Evolutionary conservation across 2,888 invertebrate genomes (phyloP).

Genomic region (Drosophila paranaensis): DNA sequence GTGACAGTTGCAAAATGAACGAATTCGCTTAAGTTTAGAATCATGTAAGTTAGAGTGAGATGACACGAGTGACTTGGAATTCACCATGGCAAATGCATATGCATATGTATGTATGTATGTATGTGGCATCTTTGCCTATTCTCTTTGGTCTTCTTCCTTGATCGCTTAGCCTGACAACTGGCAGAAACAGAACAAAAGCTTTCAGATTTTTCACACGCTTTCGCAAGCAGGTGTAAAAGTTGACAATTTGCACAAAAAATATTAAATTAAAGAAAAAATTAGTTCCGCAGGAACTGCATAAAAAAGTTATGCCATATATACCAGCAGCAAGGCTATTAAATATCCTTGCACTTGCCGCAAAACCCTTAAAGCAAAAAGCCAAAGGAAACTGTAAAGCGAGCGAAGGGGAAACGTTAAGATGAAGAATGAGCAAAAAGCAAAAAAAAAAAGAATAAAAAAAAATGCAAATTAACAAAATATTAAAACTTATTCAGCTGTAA

Average conservation of each 20-base stretch:
- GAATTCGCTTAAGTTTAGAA: too few relatives aligned
- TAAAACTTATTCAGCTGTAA: constrained; percentile 75
- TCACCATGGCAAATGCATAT: background rate
- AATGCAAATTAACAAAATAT: constrained; percentile 64
- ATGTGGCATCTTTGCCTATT: background rate
- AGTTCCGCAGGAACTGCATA: constrained; percentile 79
- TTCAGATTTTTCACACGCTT: constrained; percentile 66
- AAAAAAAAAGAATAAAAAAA: background rate
- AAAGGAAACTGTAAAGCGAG: constrained; percentile 24
- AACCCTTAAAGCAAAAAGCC: constrained; percentile 57
- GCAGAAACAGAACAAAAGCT: constrained; percentile 19
- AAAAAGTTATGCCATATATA: constrained; percentile 43
- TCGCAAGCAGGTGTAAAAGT: constrained; percentile 61
- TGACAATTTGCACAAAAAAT: background rate
- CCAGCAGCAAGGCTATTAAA: constrained; percentile 57
- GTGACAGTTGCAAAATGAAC: background rate
- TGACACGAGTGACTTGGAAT: background rate
- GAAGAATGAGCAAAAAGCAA: constrained; percentile 21
- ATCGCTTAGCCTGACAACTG: background rate
- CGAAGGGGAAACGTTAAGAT: constrained; percentile 26
- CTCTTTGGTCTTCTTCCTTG: background rate
- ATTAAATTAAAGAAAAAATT: constrained; percentile 42
- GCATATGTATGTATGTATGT: background rate
- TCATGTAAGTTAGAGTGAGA: constrained; percentile 16
- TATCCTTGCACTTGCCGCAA: constrained; percentile 62